phyloP scores from a whole-genome alignment of 2,888 invertebrate species.

The Craniophora ligustri region DNA sequence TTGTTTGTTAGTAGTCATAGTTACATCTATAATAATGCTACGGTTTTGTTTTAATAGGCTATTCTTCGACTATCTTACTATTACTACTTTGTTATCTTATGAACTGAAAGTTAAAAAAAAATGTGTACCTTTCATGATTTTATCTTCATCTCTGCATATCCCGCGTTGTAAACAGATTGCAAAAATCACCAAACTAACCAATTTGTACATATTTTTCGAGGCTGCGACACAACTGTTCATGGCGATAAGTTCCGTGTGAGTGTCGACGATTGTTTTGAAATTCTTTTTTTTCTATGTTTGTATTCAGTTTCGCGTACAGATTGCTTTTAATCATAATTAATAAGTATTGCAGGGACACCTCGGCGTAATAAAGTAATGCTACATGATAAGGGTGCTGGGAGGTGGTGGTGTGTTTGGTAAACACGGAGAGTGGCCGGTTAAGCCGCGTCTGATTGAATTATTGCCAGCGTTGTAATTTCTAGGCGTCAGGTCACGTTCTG shows the following conservation, averaged over 20 bases:
- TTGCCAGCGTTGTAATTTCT: conserved; percentile 77
- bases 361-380: conserved; percentile 62
- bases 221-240: conserved; percentile 60
- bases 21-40: too few relatives aligned
- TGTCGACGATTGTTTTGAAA: conserved; percentile 57
- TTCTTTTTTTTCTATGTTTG: conserved; percentile 41
- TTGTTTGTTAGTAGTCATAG: too few relatives aligned
- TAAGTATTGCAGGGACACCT: conserved; percentile 52
- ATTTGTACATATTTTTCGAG: conserved; percentile 54
- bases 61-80: too few relatives aligned
- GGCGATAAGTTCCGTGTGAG: conserved; percentile 50
- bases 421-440: conserved; percentile 76
- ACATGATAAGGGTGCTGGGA: conserved; percentile 69
- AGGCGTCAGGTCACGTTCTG: conserved; percentile 73
- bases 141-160: conserved; percentile 80
- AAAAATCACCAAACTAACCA: conserved; percentile 53
- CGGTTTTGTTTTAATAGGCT: too few relatives aligned
- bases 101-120: background rate
- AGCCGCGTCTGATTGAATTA: conserved; percentile 86
- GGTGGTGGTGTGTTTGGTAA: conserved; percentile 73
- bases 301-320: conserved; percentile 12
- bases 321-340: conserved; percentile 46
- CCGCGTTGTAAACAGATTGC: conserved; percentile 52
- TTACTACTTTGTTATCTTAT: background rate
- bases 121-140: conserved; percentile 80